Conservation (phyloP, 1,140 invertebrate genomes). For the Trypoxylus dichotomus region DNA sequence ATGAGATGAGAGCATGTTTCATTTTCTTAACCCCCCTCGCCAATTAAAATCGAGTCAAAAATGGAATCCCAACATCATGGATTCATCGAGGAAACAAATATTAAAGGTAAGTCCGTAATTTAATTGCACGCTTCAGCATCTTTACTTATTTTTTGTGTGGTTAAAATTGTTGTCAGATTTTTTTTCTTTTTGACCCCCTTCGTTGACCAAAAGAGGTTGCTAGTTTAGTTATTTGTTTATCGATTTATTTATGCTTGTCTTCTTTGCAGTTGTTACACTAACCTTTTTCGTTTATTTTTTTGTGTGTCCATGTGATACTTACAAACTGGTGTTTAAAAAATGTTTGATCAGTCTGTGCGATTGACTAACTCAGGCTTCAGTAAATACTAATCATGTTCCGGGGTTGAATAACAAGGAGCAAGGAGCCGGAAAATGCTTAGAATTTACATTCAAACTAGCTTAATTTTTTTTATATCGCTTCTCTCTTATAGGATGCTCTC, state of each 20-base stretch:
- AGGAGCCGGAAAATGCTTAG: not conserved
- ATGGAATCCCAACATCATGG: no score
- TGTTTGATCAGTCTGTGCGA: no score
- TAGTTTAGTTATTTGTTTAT: not conserved
- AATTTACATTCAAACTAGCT: conserved; percentile 1
- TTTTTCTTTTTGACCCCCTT: conserved; percentile 32
- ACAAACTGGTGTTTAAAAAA: not conserved
- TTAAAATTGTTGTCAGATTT: conserved; percentile 52
- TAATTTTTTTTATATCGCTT: conserved; percentile 25
- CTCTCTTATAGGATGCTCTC: conserved; percentile 55
- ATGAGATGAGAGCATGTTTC: not conserved
- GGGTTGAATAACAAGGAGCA: no score
- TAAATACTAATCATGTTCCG: no score
- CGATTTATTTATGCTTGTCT: not conserved
- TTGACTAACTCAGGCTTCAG: no score
- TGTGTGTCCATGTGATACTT: not conserved
- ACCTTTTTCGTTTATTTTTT: conserved; percentile 14
- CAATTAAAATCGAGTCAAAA: not conserved
- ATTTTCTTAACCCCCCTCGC: not conserved
- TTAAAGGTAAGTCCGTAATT: conserved; percentile 26
- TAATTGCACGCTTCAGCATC: conserved; percentile 34
- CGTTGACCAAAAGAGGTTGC: no score
- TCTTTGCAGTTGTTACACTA: conserved; percentile 10
- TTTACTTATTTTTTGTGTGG: conserved; percentile 35
- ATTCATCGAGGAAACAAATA: no score